Evolutionary conservation across 1,140 invertebrate genomes (phyloP).

Genomic region (Zaprionus ghesquierei): DNA sequence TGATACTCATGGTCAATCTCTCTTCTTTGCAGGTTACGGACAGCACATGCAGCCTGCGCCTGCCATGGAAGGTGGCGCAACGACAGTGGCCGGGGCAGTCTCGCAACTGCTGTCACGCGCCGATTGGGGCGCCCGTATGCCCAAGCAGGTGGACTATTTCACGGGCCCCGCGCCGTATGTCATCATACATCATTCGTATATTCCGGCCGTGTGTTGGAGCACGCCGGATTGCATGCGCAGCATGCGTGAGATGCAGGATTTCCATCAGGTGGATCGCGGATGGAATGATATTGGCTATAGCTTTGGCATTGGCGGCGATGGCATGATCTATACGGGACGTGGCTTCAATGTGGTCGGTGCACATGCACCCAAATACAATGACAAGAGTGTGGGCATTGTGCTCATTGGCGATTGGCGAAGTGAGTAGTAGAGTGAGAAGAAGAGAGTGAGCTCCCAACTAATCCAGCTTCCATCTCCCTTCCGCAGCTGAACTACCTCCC

Average conservation of each 20-base stretch:
- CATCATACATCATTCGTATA: slow-evolving; percentile 90
- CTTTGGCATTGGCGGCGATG: slow-evolving; percentile 91
- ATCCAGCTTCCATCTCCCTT: not conserved
- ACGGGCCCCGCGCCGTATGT: slow-evolving; percentile 87
- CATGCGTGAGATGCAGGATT: slow-evolving; percentile 85
- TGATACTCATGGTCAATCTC: not conserved
- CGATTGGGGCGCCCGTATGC: slow-evolving; percentile 86
- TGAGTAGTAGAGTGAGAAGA: slow-evolving; percentile 82
- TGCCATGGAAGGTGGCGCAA: slow-evolving; percentile 12
- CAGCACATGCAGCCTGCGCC: slow-evolving; percentile 55
- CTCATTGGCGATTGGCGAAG: slow-evolving; percentile 88
- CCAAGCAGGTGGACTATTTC: slow-evolving; percentile 83
- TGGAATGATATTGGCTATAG: slow-evolving; percentile 91
- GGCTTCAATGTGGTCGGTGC: slow-evolving; percentile 89
- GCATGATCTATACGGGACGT: slow-evolving; percentile 88
- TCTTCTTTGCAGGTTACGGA: slow-evolving; percentile 56
- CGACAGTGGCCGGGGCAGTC: not conserved
- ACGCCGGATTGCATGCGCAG: slow-evolving; percentile 83
- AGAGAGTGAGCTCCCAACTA: not conserved
- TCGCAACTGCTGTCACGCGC: slow-evolving; percentile 83
- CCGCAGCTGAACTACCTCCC: slow-evolving; percentile 85
- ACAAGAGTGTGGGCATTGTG: slow-evolving; percentile 88
- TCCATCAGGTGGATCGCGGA: slow-evolving; percentile 84
- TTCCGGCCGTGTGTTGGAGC: slow-evolving; percentile 85
- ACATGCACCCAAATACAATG: slow-evolving; percentile 88